phyloP scores from a whole-genome alignment of 1,140 invertebrate species.

The Anadara kagoshimensis region DNA sequence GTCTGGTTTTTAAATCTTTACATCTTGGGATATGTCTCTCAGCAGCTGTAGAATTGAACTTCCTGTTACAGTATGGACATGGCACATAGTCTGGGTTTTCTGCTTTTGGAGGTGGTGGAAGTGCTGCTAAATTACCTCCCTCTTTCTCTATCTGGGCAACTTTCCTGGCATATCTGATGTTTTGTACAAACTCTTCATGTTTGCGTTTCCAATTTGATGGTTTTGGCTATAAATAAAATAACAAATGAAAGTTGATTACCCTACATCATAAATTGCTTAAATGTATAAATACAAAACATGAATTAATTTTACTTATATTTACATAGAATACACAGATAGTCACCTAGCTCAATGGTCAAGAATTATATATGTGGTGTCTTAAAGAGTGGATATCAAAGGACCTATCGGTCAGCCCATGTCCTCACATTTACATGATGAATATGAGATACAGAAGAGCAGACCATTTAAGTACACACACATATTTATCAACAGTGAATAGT shows the following conservation, averaged over 20 bases:
- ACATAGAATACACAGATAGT: no score
- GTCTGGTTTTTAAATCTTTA: slow-evolving; percentile 83
- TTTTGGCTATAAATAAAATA: slow-evolving; percentile 73
- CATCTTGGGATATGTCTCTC: slow-evolving; percentile 96
- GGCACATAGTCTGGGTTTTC: slow-evolving; percentile 88
- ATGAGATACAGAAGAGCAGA: no score
- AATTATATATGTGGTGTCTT: no score
- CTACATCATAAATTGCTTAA: background rate
- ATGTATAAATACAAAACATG: background rate
- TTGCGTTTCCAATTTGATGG: slow-evolving; percentile 91
- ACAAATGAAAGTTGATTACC: slow-evolving; percentile 5
- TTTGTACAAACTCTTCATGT: slow-evolving; percentile 93
- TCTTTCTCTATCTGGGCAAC: slow-evolving; percentile 88
- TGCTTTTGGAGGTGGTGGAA: slow-evolving; percentile 89
- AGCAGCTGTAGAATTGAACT: slow-evolving; percentile 90
- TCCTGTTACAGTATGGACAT: slow-evolving; percentile 92
- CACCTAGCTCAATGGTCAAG: no score
- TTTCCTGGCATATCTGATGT: slow-evolving; percentile 90
- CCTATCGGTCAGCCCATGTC: no score
- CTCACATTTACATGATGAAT: no score
- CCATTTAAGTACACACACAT: no score
- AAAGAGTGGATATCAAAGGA: no score
- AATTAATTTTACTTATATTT: no score
- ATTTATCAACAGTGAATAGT: no score
- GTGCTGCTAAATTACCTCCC: slow-evolving; percentile 89